Base-by-base conservation (phyloP, 1,140 invertebrate genomes). In the Ips nitidus region DNA sequence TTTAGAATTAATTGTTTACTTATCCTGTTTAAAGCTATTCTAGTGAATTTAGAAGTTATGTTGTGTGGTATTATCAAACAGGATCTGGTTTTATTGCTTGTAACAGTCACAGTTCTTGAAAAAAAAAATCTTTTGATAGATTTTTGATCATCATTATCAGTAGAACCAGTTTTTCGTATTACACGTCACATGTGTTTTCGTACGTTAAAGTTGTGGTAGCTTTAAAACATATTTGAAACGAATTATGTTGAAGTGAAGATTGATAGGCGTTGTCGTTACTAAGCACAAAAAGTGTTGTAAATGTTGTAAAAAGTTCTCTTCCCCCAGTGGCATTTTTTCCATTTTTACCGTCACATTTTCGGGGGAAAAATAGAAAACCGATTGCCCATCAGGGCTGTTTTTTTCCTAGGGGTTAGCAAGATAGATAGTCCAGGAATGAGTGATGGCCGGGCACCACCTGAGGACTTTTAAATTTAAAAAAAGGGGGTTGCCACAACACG, bases 361-460 rank as follows among this genome's bases (percentile, higher is more conserved):
- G n/a, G 36, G 52, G 61, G 50, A 63, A 63, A 63, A 63, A 63
- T 63, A 41, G 61, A 63, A 63, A 63, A 41, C 22, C 43, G 61
- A 63, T 50, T 63, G 61, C 43, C 61, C 59, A 61, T 61, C 57
- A 37, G 57, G 43, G 41, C 43, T 5, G 8, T 61, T 56, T 65
- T 65, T 65, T 56, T 56, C 56, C 38, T 36, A 7, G 41, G 52
- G n/a, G 59, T 3, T 55, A 39, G 39, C 63, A 65, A 65, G 63
- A 65, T 65, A 57, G 63, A 65, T 65, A 57, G 63, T 65, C 39
- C 8, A 43, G 52, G 63, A 65, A 56, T 65, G 63, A 65, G 53
- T 50, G 52, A 53, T 64, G 61, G 50, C 47, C 7, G 43, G 2
- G 47, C 52, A 53, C 63, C 63, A 65, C 63, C 63, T 65, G 63